Percentiles rank a stretch among this genome's conserved stretches.
Evolutionary conservation across 37 sponge, comb jelly and placozoan genomes (phyloP).

Genomic region (Agelas oroides): DNA sequence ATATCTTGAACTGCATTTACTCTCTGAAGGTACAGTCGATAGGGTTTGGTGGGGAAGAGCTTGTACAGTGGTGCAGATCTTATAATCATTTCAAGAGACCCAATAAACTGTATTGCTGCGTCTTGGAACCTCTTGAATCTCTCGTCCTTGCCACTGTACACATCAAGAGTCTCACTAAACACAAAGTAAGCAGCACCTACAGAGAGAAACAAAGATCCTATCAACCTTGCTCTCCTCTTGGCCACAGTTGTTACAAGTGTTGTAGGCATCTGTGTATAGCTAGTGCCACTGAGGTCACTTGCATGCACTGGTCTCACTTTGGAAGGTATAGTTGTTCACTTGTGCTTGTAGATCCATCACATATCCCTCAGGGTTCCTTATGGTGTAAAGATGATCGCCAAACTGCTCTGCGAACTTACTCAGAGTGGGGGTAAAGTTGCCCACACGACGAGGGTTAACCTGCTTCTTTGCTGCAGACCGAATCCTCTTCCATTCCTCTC

Average conservation of each 20-base stretch:
- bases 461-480: constrained; percentile 35
- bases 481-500: constrained; percentile 56
- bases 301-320: constrained; percentile 20
- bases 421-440: constrained; percentile 13
- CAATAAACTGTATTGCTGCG: not conserved
- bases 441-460: constrained; percentile 34
- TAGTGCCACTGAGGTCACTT: too few relatives aligned
- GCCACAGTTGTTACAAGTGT: too few relatives aligned
- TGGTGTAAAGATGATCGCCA: not conserved
- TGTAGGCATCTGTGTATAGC: too few relatives aligned
- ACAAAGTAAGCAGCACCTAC: constrained; percentile 3
- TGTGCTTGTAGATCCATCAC: constrained; percentile 1
- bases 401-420: constrained; percentile 23
- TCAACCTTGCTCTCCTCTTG: not conserved
- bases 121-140: not conserved
- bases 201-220: not conserved
- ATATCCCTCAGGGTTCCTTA: not conserved
- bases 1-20: not conserved
- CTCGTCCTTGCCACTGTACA: not conserved
- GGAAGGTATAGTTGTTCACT: constrained; percentile 40
- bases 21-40: not conserved
- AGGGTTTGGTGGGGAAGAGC: constrained; percentile 8
- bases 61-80: constrained; percentile 1
- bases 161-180: not conserved
- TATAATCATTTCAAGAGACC: not conserved